phyloP scores from a whole-genome alignment of 2,888 invertebrate species.

The Archaeoteleia sp. region DNA sequence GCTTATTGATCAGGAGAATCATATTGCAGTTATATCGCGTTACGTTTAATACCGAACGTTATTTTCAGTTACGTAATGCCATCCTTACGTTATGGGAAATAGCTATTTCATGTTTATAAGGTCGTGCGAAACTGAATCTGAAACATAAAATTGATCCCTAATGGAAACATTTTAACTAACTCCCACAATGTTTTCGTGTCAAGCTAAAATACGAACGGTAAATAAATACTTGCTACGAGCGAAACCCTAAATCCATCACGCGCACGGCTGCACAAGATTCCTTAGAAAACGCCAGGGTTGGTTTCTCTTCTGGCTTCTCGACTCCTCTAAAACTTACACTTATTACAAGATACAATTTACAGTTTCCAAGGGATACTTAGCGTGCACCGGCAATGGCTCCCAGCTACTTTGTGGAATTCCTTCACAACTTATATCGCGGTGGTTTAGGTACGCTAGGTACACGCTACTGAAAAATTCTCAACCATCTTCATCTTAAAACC shows the following conservation, averaged over 20 bases:
- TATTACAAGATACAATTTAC: not conserved
- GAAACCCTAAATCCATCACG: not conserved
- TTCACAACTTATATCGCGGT: too few species aligned
- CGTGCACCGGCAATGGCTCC: too few species aligned
- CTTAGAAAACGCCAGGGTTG: not conserved
- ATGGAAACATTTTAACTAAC: too few species aligned
- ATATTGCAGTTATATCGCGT: slow-evolving; percentile 24
- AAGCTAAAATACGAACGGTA: too few species aligned
- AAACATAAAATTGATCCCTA: too few species aligned
- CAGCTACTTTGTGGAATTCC: too few species aligned
- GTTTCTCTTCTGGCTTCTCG: not conserved
- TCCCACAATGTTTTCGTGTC: too few species aligned
- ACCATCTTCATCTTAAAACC: too few species aligned
- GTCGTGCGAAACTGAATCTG: not conserved
- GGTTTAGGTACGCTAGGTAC: too few species aligned
- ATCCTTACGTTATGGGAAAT: not conserved
- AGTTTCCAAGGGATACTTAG: too few species aligned
- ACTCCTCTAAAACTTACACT: not conserved
- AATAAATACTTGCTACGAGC: too few species aligned
- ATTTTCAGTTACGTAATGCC: slow-evolving; percentile 12
- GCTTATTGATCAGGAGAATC: slow-evolving; percentile 29
- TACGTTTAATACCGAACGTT: slow-evolving; percentile 16
- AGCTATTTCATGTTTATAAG: not conserved
- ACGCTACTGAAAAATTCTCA: too few species aligned
- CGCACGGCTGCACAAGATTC: not conserved